Evolutionary conservation across 2,888 invertebrate genomes (phyloP), one percentile per base, ranked within the genome.

Genomic region (Rhingia campestris): DNA sequence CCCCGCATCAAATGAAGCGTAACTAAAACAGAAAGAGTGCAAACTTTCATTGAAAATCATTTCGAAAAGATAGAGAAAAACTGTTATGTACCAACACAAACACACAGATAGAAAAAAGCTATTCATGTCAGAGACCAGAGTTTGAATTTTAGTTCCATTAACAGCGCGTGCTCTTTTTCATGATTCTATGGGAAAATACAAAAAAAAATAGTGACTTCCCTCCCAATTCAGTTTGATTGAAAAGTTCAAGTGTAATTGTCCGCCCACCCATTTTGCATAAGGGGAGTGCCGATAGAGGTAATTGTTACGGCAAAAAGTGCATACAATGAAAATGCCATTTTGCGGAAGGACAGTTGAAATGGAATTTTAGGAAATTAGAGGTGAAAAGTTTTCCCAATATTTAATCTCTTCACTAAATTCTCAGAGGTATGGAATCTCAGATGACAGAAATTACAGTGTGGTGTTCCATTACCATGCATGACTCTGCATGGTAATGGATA

Each of bases 211-310:
- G 22, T 1, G 10, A 12, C 32, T 9, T 33, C 32, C 33, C 32
- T 32, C 5, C 33, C 7, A 59, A 33, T 59, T 45, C 32, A 45
- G 32, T 45, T 61, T 45, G 45, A 45, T 61, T 61, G 61, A 32
- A 45, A 61, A 61, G 41, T 41, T 58, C 58, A 41, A 58, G 41
- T 41, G 39, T 41, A 58, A 58, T 58, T 43, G 22, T 45, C 33
- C 45, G 9, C 22, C 43, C 33, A 4, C 43, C 47, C 35, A 53
- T 33, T 33, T 49, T 30, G 53, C 32, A 33, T 6, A 5, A 7
- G 33, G 10, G 2, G 5, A n/a, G 12, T 3, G n/a, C 5, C 37
- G 5, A 10, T 10, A 7, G 14, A 22, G 30, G 61, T 14, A 43
- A 61, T 6, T 45, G 9, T 12, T 61, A 45, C 45, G 33, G 45